phyloP scores from a whole-genome alignment of 2,888 invertebrate species.

The Monochamus alternatus region DNA sequence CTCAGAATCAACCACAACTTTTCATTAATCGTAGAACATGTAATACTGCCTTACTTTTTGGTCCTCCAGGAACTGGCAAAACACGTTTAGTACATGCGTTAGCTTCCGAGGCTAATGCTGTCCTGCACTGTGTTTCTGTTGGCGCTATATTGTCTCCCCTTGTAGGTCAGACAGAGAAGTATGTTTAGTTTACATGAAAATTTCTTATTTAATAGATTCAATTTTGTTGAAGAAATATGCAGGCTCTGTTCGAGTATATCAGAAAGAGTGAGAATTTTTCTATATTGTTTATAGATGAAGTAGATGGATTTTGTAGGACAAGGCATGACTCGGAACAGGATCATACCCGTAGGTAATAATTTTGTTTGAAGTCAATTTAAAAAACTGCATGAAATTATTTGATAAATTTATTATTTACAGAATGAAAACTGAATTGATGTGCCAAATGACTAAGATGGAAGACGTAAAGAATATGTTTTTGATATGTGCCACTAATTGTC shows the following conservation, averaged over 20 bases:
- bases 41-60: conserved; percentile 73
- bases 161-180: conserved; percentile 77
- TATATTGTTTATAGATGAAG: conserved; percentile 76
- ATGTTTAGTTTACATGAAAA: conserved; percentile 41
- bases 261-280: conserved; percentile 63
- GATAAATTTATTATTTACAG: conserved; percentile 58
- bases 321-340: conserved; percentile 72
- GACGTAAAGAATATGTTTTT: conserved; percentile 67
- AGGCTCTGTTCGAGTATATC: conserved; percentile 62
- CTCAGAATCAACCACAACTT: conserved; percentile 73
- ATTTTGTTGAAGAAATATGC: conserved; percentile 59
- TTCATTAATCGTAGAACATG: conserved; percentile 70
- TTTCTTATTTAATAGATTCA: conserved; percentile 6
- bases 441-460: conserved; percentile 71
- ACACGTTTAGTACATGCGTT: conserved; percentile 69
- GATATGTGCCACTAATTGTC: conserved; percentile 76
- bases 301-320: conserved; percentile 74
- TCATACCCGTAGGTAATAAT: conserved; percentile 69
- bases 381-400: neutral
- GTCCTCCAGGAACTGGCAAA: conserved; percentile 73
- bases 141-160: conserved; percentile 73
- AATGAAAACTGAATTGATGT: conserved; percentile 75
- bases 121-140: conserved; percentile 72
- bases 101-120: conserved; percentile 71
- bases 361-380: neutral